Evolutionary conservation across 2,113 vertebrate genomes (phyloP).

Genomic region (Clarias batrachus): DNA sequence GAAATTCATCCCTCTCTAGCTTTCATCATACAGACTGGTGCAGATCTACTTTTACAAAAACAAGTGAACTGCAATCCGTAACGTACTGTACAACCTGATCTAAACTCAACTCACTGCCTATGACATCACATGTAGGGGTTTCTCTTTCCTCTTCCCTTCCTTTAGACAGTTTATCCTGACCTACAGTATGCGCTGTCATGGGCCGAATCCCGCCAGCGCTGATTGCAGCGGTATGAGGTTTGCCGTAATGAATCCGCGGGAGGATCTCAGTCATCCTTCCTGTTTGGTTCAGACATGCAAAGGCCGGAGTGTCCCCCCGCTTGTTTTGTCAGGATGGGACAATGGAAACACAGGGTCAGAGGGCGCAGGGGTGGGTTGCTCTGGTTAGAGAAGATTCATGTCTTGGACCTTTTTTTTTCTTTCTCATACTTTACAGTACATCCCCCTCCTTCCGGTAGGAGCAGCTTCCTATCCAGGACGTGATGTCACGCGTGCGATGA

Average conservation of each 20-base stretch:
- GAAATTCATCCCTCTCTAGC: not conserved
- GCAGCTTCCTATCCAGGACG: conserved; percentile 72
- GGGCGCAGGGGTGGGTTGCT: conserved; percentile 22
- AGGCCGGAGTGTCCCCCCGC: conserved; percentile 54
- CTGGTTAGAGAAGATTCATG: conserved; percentile 45
- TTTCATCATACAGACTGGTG: not conserved
- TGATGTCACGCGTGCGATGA: conserved; percentile 62
- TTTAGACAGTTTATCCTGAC: conserved; percentile 7
- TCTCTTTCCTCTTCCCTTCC: conserved; percentile 12
- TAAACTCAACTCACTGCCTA: not conserved
- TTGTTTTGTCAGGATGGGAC: conserved; percentile 53
- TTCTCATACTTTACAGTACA: conserved; percentile 11
- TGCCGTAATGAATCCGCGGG: conserved; percentile 17
- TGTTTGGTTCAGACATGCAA: conserved; percentile 40
- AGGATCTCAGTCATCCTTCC: conserved; percentile 46
- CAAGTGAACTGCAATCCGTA: not conserved
- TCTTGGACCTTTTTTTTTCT: conserved; percentile 57
- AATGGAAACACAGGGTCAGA: conserved; percentile 43
- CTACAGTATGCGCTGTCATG: not conserved
- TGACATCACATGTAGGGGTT: conserved; percentile 11
- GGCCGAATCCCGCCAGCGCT: not conserved
- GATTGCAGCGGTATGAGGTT: conserved; percentile 29
- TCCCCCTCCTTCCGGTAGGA: conserved; percentile 40
- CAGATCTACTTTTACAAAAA: conserved; percentile 1
- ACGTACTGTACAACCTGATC: not conserved